Conservation (phyloP, 2,888 invertebrate species). For the Dyspetes luteomarginatus region DNA sequence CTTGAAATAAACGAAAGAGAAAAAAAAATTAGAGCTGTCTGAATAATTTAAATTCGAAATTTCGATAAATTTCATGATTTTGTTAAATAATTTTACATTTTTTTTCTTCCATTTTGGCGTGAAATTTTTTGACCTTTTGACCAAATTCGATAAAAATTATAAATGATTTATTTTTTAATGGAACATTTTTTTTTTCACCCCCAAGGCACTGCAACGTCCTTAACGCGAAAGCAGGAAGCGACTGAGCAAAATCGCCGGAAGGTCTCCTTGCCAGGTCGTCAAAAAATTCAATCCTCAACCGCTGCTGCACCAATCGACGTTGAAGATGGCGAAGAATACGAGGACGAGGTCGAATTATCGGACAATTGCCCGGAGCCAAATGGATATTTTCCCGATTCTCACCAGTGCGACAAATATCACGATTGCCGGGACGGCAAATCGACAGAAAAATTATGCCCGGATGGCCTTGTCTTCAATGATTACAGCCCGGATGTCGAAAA, state of each 20-base stretch:
- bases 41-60: too few relatives aligned
- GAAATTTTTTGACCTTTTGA: too few relatives aligned
- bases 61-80: too few relatives aligned
- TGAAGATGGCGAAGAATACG: slow-evolving; percentile 66
- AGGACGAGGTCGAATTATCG: slow-evolving; percentile 85
- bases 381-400: slow-evolving; percentile 93
- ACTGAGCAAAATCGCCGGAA: slow-evolving; percentile 80
- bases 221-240: slow-evolving; percentile 80
- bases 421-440: slow-evolving; percentile 90
- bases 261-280: slow-evolving; percentile 66
- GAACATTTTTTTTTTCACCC: slow-evolving; percentile 15
- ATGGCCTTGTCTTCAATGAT: slow-evolving; percentile 96
- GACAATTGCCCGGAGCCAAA: slow-evolving; percentile 91
- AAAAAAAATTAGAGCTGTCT: slow-evolving; percentile 15
- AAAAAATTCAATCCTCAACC: slow-evolving; percentile 72
- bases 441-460: slow-evolving; percentile 92
- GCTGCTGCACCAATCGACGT: slow-evolving; percentile 39
- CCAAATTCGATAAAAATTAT: too few relatives aligned
- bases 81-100: too few relatives aligned
- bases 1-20: slow-evolving; percentile 73
- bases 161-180: too few relatives aligned
- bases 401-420: slow-evolving; percentile 95
- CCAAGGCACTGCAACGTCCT: slow-evolving; percentile 75
- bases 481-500: slow-evolving; percentile 92
- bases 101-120: too few relatives aligned